Evolutionary conservation across 2,888 invertebrate genomes (phyloP).

Genomic region (Philaethria dido): DNA sequence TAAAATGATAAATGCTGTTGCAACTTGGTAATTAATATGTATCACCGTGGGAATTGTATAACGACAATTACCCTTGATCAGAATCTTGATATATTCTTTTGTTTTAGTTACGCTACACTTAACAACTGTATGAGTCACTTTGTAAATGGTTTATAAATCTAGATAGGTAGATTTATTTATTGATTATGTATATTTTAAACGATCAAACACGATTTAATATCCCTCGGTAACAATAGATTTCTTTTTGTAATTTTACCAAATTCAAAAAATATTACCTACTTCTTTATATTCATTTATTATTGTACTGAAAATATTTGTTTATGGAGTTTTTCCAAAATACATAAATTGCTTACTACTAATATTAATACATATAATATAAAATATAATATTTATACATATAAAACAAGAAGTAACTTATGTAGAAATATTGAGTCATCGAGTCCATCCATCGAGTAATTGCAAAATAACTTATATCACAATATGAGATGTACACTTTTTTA

Average conservation of each 20-base stretch:
- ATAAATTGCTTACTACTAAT: not conserved
- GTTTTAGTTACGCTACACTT: not conserved
- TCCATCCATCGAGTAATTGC: conserved; percentile 29
- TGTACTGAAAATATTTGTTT: not conserved
- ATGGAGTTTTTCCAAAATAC: not conserved
- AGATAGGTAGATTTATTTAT: not conserved
- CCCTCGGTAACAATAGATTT: not conserved
- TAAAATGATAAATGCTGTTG: conserved; percentile 1
- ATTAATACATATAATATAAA: not conserved
- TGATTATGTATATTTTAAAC: not conserved
- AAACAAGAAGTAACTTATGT: conserved; percentile 23
- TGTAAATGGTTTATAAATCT: not conserved
- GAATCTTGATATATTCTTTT: conserved; percentile 16
- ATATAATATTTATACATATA: not conserved
- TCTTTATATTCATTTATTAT: not conserved
- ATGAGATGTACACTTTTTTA: conserved; percentile 11
- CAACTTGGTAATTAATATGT: not conserved
- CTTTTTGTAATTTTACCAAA: too few relatives aligned
- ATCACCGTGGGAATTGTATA: conserved; percentile 24
- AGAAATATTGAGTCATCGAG: conserved; percentile 23
- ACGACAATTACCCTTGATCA: conserved; percentile 21
- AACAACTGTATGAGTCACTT: conserved; percentile 6
- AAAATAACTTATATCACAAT: conserved; percentile 26
- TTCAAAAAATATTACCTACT: not conserved
- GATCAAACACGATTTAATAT: not conserved